These are phyloP conservation scores for Cliona cf. orientalis DNA, from an alignment of 37 sponge, comb jelly and placozoan species.

Conservation along the genomic window DNA sequence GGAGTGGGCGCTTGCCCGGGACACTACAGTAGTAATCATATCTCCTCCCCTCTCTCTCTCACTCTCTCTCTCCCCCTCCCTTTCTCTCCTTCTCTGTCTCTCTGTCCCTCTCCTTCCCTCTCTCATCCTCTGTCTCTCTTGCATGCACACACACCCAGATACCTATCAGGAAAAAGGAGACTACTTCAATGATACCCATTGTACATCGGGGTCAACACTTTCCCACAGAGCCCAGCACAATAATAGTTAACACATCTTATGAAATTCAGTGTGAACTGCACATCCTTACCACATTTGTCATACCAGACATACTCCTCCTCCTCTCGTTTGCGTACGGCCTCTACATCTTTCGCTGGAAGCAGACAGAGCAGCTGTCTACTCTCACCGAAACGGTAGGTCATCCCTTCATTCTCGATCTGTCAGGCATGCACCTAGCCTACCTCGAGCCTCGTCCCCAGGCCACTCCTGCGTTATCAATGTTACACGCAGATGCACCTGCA, in stretches of 20 bases:
- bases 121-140: slow-evolving; percentile 7
- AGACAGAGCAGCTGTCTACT: slow-evolving; percentile 80
- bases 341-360: slow-evolving; percentile 71
- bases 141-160: neutral
- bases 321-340: slow-evolving; percentile 67
- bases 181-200: neutral
- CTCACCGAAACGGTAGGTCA: slow-evolving; percentile 76
- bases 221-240: no score
- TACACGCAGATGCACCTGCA: no score
- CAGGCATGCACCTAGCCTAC: no score
- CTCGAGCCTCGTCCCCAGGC: no score
- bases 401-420: no score
- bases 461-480: no score
- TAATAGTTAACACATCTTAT: no score
- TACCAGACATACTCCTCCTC: slow-evolving; percentile 74
- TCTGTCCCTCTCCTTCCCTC: slow-evolving; percentile 8
- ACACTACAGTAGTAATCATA: no score
- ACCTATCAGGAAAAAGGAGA: neutral
- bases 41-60: slow-evolving; percentile 15
- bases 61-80: slow-evolving; percentile 1
- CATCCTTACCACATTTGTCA: slow-evolving; percentile 60
- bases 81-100: neutral
- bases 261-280: slow-evolving; percentile 32
- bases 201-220: no score
- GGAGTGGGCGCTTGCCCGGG: no score